Conservation (phyloP, 2,113 vertebrate species). For the Pomatorhinus ruficollis region DNA sequence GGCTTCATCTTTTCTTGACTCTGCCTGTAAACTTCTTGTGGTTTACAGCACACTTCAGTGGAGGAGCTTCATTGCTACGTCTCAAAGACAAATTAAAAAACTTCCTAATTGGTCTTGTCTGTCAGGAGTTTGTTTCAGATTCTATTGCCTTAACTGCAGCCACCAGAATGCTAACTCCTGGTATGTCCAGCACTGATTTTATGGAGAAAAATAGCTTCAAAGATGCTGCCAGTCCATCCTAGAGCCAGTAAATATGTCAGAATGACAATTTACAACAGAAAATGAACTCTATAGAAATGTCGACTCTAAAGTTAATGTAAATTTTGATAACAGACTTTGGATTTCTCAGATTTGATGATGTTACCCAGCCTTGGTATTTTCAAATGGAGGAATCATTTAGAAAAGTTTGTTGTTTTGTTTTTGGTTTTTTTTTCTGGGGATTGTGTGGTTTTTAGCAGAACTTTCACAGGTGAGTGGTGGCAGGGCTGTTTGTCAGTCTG, state of each 20-base stretch:
- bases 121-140: neutral
- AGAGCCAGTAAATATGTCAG: neutral
- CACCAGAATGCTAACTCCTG: neutral
- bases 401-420: neutral
- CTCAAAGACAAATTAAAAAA: neutral
- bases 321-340: neutral
- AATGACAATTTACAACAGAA: neutral
- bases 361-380: neutral
- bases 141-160: neutral
- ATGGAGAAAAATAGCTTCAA: neutral
- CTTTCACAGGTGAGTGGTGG: constrained; percentile 58
- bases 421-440: neutral
- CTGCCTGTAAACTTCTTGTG: neutral
- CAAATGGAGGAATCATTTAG: neutral
- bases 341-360: neutral
- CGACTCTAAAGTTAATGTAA: neutral
- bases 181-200: neutral
- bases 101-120: neutral
- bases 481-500: constrained; percentile 66
- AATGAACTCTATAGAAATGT: neutral
- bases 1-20: neutral
- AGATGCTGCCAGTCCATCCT: neutral
- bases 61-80: neutral
- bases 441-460: constrained; percentile 34
- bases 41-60: neutral